A percentile compares a stretch with the other conserved stretches of the same genome.
Evolutionary conservation across 2,888 invertebrate species (phyloP).

Genomic region (Clanis bilineata): DNA sequence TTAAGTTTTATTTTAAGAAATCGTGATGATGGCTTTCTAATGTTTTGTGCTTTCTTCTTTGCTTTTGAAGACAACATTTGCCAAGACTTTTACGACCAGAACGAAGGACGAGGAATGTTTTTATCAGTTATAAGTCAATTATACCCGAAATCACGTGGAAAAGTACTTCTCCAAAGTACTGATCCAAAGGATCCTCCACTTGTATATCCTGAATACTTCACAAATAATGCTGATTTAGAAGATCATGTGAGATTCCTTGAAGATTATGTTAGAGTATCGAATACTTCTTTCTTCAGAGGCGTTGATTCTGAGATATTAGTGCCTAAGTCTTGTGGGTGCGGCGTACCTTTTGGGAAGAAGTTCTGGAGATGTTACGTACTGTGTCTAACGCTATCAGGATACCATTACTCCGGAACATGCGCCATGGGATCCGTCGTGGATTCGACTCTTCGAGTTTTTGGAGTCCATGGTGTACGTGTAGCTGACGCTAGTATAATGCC

Average conservation of each 20-base stretch:
- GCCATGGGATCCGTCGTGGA: slow-evolving; percentile 31
- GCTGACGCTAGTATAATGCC: slow-evolving; percentile 33
- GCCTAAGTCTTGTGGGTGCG: slow-evolving; percentile 20
- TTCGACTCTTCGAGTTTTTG: slow-evolving; percentile 25
- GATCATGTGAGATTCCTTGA: slow-evolving; percentile 23
- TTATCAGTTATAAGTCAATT: slow-evolving; percentile 32
- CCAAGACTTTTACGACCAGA: slow-evolving; percentile 24
- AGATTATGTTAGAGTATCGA: slow-evolving; percentile 25
- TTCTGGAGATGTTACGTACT: slow-evolving; percentile 27
- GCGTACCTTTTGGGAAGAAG: slow-evolving; percentile 16
- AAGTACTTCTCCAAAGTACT: slow-evolving; percentile 49
- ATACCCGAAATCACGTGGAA: slow-evolving; percentile 75
- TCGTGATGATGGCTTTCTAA: not conserved
- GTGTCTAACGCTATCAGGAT: slow-evolving; percentile 21
- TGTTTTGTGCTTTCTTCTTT: slow-evolving; percentile 26
- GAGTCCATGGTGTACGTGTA: slow-evolving; percentile 25
- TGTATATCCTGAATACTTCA: slow-evolving; percentile 22
- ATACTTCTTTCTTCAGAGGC: slow-evolving; percentile 21
- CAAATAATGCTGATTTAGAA: slow-evolving; percentile 23
- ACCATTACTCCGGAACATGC: slow-evolving; percentile 28
- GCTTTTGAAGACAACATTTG: slow-evolving; percentile 30
- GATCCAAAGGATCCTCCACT: slow-evolving; percentile 24
- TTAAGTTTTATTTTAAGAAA: slow-evolving; percentile 24
- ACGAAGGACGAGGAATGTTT: slow-evolving; percentile 28
- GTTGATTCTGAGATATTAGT: slow-evolving; percentile 22